Evolutionary conservation across 2,113 vertebrate genomes (phyloP).

Genomic region (Piliocolobus tephrosceles): DNA sequence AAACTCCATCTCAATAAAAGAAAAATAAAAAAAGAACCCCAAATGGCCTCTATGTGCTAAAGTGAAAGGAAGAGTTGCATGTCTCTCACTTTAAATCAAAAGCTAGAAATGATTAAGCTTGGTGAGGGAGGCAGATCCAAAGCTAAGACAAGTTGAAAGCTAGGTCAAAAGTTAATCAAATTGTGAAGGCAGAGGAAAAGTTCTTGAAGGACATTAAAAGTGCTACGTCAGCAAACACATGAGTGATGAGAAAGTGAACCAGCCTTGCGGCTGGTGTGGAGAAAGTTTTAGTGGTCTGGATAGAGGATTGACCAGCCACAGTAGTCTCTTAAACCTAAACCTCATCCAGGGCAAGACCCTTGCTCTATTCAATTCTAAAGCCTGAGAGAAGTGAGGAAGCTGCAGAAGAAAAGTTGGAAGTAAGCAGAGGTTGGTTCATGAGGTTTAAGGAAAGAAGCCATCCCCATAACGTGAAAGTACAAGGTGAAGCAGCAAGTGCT

Average conservation of each 20-base stretch:
- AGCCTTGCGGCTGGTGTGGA: background rate
- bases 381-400: background rate
- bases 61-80: background rate
- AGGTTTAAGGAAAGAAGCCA: background rate
- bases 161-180: background rate
- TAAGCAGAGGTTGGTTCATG: background rate
- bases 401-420: background rate
- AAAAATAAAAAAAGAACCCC: no score
- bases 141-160: background rate
- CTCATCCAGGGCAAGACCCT: background rate
- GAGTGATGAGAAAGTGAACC: background rate
- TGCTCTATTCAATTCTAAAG: background rate
- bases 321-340: background rate
- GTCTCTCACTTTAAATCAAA: background rate
- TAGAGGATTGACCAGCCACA: background rate
- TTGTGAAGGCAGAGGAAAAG: background rate
- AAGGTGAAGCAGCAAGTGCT: background rate
- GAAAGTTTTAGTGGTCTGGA: background rate
- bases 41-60: background rate
- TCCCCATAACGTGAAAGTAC: background rate
- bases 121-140: background rate
- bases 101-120: background rate
- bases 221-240: background rate
- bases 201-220: background rate
- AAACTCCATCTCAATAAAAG: no score